Percentiles rank a stretch among this genome's conserved stretches.
Evolutionary conservation across 2,888 invertebrate species (phyloP).

Genomic region (Cepaea hortensis): DNA sequence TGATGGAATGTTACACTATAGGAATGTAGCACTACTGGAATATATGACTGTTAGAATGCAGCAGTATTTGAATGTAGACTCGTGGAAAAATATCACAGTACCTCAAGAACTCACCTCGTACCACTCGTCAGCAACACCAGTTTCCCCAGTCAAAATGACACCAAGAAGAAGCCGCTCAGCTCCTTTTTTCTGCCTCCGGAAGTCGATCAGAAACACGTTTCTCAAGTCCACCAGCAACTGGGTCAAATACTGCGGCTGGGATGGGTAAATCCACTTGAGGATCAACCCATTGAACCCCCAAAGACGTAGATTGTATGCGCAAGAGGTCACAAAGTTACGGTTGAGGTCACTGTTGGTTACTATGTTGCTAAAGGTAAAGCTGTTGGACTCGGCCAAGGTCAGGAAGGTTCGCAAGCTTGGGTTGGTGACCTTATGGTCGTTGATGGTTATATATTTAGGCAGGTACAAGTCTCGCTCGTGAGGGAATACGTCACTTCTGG

Average conservation of each 20-base stretch:
- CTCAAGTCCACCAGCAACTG: background rate
- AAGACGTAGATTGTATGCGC: background rate
- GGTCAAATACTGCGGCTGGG: background rate
- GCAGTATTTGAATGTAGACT: too few species aligned
- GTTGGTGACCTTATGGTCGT: slow-evolving; percentile 3
- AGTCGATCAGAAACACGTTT: background rate
- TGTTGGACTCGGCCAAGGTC: background rate
- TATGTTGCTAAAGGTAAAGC: background rate
- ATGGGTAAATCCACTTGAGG: slow-evolving; percentile 13
- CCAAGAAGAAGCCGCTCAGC: background rate
- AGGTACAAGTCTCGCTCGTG: background rate
- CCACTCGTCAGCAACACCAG: background rate
- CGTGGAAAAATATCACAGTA: too few species aligned
- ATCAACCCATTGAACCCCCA: slow-evolving; percentile 36
- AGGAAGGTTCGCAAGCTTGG: background rate
- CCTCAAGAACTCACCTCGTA: slow-evolving; percentile 10
- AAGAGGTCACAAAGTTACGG: background rate
- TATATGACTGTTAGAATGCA: too few species aligned
- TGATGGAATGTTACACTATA: too few species aligned
- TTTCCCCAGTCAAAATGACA: slow-evolving; percentile 8
- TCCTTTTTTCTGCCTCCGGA: background rate
- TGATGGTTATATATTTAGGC: background rate
- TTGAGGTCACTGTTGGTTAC: background rate
- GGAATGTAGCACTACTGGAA: too few species aligned
- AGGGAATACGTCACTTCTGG: background rate